Base-by-base conservation (phyloP, 92 coral and sea anemone genomes). In the Zoanthus solanderi region DNA sequence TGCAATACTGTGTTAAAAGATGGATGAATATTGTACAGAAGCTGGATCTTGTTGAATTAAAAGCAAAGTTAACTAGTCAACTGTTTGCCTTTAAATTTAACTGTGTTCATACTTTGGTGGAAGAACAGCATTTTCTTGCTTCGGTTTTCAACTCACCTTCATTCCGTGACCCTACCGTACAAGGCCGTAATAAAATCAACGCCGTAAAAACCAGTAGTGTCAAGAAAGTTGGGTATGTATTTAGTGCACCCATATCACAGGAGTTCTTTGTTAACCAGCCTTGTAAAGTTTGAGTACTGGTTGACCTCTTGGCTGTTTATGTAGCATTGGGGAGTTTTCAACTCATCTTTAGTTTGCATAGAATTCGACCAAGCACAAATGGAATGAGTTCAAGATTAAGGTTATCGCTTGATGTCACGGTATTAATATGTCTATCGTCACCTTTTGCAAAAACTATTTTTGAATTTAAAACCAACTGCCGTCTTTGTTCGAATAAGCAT, bases 221-320 rank as follows among this genome's bases (percentile, higher is more conserved):
- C 71, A 78, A 15, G 83, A 56, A 31, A 34, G 68, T 9, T 9
- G 17, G 69, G 52, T 16, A 17, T 28, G 72, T 31, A 14, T 30
- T 57, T 11, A 9, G 31, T 78, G 52, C 56, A 78, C 50, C 83
- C 83, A 78, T 78, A 30, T 23, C 23, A 30, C 61, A 57, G 8
- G 16, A 23, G 31, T 32, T 42, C 71, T 56, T 78, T 32, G 83
- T 18, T 58, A 37, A 31, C 37, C 54, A 58, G 28, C 7, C 69
- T 42, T 42, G 37, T 54, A 78, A 28, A n/a, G 71, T 32, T 44
- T 50, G 72, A 56, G 52, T 2, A 57, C 47, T 16, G 50, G 29
- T 78, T 78, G 83, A 78, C 83, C 83, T 78, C 53, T 11, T 42
- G 28, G 17, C 56, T 42, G 56, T 74, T 42, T 5, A 8, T 30